Evolutionary conservation across 2,113 vertebrate genomes (phyloP).

Genomic region (Strigops habroptila): DNA sequence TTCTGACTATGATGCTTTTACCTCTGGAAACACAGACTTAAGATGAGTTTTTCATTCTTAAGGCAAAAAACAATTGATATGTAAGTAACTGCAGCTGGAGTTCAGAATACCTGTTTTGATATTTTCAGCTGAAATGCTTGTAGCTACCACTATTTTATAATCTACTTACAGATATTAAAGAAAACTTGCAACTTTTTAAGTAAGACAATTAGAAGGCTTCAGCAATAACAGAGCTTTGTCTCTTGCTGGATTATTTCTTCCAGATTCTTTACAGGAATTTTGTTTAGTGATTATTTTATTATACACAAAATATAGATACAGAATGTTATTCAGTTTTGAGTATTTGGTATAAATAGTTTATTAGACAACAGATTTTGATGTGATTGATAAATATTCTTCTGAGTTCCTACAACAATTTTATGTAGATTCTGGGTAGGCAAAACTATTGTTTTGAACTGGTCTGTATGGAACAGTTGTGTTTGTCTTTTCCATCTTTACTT

Average conservation of each 20-base stretch:
- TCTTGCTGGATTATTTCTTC: neutral
- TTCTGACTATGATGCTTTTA: neutral
- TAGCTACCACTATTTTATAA: neutral
- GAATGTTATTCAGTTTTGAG: neutral
- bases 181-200: neutral
- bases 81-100: neutral
- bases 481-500: neutral
- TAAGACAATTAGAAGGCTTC: neutral
- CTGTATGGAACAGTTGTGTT: neutral
- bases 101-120: neutral
- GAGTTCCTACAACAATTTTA: neutral
- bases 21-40: neutral
- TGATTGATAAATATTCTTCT: neutral
- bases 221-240: neutral
- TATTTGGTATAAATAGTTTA: neutral
- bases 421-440: neutral
- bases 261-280: neutral
- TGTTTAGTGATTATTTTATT: neutral
- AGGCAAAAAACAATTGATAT: neutral
- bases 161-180: neutral
- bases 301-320: neutral
- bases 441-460: neutral
- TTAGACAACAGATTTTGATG: neutral
- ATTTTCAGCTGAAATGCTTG: neutral
- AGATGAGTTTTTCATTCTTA: neutral